Percentiles rank a stretch among this genome's conserved stretches.
phyloP scores from a whole-genome alignment of 2,797 vertebrate genomes.

The Nyctalus aviator region DNA sequence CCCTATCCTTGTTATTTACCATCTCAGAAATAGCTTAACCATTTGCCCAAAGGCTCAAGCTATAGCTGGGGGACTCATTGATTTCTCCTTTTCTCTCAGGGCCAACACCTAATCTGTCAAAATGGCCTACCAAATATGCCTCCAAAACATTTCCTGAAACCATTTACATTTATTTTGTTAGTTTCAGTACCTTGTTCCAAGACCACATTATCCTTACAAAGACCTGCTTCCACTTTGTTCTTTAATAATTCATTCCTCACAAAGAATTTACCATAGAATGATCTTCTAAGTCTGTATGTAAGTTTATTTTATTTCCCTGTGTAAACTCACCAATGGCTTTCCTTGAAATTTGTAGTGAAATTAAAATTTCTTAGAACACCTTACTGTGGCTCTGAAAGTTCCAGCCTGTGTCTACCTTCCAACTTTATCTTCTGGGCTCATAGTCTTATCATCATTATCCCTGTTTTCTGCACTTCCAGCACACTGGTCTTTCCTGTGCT shows the following conservation, averaged over 20 bases:
- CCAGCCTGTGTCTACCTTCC: not conserved
- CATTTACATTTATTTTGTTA: not conserved
- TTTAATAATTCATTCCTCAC: not conserved
- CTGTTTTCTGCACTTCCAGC: not conserved
- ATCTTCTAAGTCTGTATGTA: not conserved
- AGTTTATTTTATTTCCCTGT: not conserved
- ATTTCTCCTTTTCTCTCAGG: not conserved
- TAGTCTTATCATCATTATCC: not conserved
- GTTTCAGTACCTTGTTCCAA: not conserved
- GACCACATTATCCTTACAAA: not conserved
- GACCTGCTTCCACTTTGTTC: not conserved
- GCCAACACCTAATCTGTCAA: not conserved
- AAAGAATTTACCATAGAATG: not conserved
- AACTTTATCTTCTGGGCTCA: not conserved
- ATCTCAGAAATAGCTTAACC: not conserved
- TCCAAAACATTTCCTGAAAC: conserved; percentile 9
- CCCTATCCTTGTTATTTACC: not conserved
- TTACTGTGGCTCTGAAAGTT: not conserved
- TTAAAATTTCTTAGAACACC: not conserved
- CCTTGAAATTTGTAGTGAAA: not conserved
- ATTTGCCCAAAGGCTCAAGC: not conserved
- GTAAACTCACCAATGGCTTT: not conserved
- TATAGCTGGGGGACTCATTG: not conserved
- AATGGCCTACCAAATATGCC: not conserved
- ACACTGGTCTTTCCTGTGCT: not conserved